phyloP scores from a whole-genome alignment of 2,888 invertebrate species.

The Nowickia ferox region DNA sequence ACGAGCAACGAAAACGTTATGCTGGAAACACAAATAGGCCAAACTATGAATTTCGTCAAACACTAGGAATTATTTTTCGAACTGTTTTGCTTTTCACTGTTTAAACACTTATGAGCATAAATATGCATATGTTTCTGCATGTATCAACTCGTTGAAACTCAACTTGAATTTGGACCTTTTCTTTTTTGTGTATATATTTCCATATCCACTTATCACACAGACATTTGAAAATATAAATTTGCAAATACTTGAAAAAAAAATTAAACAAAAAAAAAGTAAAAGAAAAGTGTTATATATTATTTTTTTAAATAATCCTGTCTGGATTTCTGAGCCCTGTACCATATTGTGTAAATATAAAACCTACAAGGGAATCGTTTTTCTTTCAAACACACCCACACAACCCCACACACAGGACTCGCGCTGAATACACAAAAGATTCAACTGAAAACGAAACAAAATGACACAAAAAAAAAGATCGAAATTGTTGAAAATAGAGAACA shows the following conservation, averaged over 20 bases:
- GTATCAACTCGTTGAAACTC: conserved; percentile 40
- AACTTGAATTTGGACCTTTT: conserved; percentile 48
- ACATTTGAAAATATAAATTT: conserved; percentile 42
- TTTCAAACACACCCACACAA: not conserved
- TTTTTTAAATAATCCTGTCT: conserved; percentile 60
- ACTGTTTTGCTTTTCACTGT: not conserved
- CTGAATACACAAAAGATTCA: conserved; percentile 46
- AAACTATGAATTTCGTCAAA: no score
- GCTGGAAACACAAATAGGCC: no score
- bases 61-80: no score
- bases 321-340: conserved; percentile 46
- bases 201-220: conserved; percentile 19
- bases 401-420: not conserved
- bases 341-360: conserved; percentile 67
- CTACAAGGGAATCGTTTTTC: conserved; percentile 63
- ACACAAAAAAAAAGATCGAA: conserved; percentile 28
- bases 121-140: conserved; percentile 21
- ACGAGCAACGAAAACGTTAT: no score
- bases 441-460: conserved; percentile 12
- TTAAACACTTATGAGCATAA: not conserved
- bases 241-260: conserved; percentile 19
- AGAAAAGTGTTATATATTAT: conserved; percentile 57
- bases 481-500: conserved; percentile 45
- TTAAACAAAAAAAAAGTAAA: conserved; percentile 20
- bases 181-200: not conserved